Base-by-base conservation (phyloP, 1,140 invertebrate genomes). In the Maniola jurtina region DNA sequence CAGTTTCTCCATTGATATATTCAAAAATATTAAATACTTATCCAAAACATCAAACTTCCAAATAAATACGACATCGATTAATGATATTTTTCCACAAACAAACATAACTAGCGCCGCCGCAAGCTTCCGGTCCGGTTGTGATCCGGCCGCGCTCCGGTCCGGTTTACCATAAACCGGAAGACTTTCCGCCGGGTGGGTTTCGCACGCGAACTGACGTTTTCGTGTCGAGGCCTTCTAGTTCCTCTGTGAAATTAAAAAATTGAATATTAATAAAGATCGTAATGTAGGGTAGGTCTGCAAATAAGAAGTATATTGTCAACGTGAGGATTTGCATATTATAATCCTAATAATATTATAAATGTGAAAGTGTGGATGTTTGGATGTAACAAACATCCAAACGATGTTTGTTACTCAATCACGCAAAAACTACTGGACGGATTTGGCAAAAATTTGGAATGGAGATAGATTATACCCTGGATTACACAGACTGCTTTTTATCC, bases 111-210 rank as follows among this genome's bases (percentile, higher is more conserved):
- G 60, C 59, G 61, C 36, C 36, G 48, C 61, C 38, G 59, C 54
- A 62, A 67, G 48, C 36, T 33, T 55, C 36, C 54, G 54, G 54
- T 48, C 9, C 15, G 25, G 33, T 40, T 35, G 16, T 11, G 42
- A 6, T 11, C 52, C 40, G 61, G 48, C 48, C 33, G 4, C 13
- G 36, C 2, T 11, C 42, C 42, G 42, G 16, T 59, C 64, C 65
- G 45, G 76, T 78, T 91, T 94, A 94, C 94, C 94, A 94, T 70
- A 94, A 93, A 5, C 91, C 93, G 25, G 93, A 93, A 9, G 94
- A 94, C 81, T 94, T 94, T 6, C 94, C 93, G 71, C 94, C 94
- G 9, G 94, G 94, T 14, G 94, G 94, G 83, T 94, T 94, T 79
- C 92, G 86, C 0, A 94, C 94, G 61, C 93, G 92, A 6, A 94